Evolutionary conservation across 2,888 invertebrate species (phyloP).

Genomic region (Andrena dorsata): DNA sequence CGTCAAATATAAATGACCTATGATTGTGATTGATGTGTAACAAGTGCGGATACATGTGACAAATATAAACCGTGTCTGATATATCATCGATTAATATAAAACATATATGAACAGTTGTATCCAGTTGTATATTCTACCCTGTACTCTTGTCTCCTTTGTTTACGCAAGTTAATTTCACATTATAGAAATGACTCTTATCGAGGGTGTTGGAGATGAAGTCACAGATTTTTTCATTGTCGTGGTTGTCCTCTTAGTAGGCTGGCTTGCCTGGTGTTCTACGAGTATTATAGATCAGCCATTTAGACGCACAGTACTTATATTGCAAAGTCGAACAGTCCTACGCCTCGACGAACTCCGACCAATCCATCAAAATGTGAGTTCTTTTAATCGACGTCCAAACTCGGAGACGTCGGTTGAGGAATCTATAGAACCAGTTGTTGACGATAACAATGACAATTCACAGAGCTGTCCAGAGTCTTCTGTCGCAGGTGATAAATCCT

Average conservation of each 20-base stretch:
- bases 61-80: constrained; percentile 4
- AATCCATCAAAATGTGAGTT: constrained; percentile 70
- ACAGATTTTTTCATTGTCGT: constrained; percentile 89
- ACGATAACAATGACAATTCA: constrained; percentile 68
- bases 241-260: constrained; percentile 87
- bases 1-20: background rate
- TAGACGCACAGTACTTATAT: constrained; percentile 89
- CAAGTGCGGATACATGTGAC: constrained; percentile 12
- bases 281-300: constrained; percentile 89
- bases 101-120: background rate
- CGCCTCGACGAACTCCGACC: constrained; percentile 82
- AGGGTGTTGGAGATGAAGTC: constrained; percentile 94
- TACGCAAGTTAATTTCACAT: constrained; percentile 31
- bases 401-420: constrained; percentile 77
- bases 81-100: background rate
- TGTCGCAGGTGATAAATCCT: constrained; percentile 51
- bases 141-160: constrained; percentile 14
- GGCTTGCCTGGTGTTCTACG: constrained; percentile 92
- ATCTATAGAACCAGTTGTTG: constrained; percentile 68
- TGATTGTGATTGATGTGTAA: constrained; percentile 8
- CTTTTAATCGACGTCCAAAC: constrained; percentile 63
- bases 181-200: constrained; percentile 90
- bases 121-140: too few species aligned
- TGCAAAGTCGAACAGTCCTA: constrained; percentile 86
- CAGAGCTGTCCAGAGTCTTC: constrained; percentile 80